Conservation (phyloP, 2,797 vertebrate genomes). For the Sylvia borin region DNA sequence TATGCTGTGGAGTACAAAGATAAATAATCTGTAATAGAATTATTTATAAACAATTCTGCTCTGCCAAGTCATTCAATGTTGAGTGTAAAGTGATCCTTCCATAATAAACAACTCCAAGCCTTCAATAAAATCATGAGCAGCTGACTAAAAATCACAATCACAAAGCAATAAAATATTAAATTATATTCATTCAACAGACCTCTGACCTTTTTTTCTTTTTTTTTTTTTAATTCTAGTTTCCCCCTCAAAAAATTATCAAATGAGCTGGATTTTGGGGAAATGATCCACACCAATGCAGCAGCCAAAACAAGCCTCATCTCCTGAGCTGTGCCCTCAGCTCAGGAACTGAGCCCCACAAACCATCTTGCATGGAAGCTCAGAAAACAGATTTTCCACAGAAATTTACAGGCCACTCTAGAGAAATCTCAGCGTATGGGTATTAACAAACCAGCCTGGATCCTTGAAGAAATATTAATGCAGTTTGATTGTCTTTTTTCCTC, state of each 20-base stretch:
- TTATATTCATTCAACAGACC: neutral
- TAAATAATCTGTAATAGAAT: neutral
- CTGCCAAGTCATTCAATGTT: slow-evolving; percentile 13
- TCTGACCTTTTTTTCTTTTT: neutral
- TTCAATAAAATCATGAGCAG: slow-evolving; percentile 27
- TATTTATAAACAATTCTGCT: slow-evolving; percentile 27
- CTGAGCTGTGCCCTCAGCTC: neutral
- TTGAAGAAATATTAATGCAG: neutral
- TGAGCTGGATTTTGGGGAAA: neutral
- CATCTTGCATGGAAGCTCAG: neutral
- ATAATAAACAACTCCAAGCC: neutral
- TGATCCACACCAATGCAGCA: neutral
- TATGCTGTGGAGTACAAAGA: neutral
- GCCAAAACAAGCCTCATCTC: neutral
- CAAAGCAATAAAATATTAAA: neutral
- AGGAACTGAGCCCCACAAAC: neutral
- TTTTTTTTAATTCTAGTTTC: neutral
- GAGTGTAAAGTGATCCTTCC: neutral
- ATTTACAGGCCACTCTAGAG: neutral
- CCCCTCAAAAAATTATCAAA: neutral
- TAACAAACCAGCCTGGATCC: neutral
- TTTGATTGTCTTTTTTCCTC: neutral
- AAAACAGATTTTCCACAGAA: neutral
- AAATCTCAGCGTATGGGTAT: neutral
- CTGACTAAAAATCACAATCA: neutral